Conservation (phyloP, 23 tunicate genomes). For the Styela plicata region DNA sequence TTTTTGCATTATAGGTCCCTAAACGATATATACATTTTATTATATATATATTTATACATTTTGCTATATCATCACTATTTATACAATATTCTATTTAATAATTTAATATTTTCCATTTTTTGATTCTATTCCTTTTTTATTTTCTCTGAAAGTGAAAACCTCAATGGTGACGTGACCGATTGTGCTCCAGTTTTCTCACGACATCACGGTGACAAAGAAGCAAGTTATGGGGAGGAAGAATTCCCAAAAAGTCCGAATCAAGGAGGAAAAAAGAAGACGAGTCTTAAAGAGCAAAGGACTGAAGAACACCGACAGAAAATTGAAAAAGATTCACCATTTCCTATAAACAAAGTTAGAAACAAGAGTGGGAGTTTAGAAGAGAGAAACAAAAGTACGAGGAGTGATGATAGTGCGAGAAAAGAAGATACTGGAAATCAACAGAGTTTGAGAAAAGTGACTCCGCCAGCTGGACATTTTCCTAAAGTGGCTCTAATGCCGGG, state of each 20-base stretch:
- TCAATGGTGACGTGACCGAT: conserved; percentile 13
- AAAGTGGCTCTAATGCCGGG: conserved; percentile 29
- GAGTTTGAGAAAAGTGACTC: neutral
- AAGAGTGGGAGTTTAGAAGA: conserved; percentile 1
- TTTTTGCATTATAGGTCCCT: no score
- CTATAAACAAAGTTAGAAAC: neutral
- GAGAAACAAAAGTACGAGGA: neutral
- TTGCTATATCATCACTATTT: no score
- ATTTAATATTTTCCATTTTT: no score
- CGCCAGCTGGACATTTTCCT: conserved; percentile 13
- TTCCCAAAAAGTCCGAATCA: neutral
- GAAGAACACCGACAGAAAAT: conserved; percentile 3
- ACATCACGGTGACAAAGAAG: neutral
- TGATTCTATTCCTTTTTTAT: no score
- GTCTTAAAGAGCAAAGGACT: neutral
- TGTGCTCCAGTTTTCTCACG: neutral
- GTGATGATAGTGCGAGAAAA: neutral
- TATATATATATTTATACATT: no score
- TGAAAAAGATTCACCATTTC: conserved; percentile 1
- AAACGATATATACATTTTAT: no score
- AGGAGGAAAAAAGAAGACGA: neutral
- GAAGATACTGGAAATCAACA: neutral
- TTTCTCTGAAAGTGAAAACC: neutral
- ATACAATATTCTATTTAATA: no score
- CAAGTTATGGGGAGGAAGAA: no score